These are phyloP conservation scores for Buathra laborator DNA, from an alignment of 2,888 invertebrate species.

Conservation along the genomic window DNA sequence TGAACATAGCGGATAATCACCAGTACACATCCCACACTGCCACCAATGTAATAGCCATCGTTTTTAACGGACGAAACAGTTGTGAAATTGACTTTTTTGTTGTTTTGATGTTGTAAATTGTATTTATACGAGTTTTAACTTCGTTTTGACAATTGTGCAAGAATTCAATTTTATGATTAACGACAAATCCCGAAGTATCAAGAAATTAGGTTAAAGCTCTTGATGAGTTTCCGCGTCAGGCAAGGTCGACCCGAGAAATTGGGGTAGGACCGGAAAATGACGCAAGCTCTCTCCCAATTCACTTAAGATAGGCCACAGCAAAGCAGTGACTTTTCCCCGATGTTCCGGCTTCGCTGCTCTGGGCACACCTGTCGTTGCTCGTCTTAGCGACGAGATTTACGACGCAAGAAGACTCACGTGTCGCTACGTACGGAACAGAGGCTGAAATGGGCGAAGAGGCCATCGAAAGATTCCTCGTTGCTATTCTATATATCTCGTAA, in stretches of 20 bases:
- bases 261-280: constrained; percentile 13
- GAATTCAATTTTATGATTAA: no score
- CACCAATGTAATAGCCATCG: not conserved
- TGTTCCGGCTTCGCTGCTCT: constrained; percentile 17
- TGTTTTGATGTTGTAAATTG: no score
- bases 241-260: not conserved
- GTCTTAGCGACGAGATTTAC: constrained; percentile 38
- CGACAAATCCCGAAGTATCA: no score
- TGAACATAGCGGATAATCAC: not conserved
- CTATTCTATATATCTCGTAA: not conserved
- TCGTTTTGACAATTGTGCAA: not conserved
- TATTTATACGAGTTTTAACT: not conserved
- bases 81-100: not conserved
- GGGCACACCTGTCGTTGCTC: constrained; percentile 56
- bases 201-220: not conserved
- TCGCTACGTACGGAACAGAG: not conserved
- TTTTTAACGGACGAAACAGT: not conserved
- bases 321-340: constrained; percentile 28
- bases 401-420: constrained; percentile 15
- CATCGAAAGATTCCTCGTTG: constrained; percentile 9
- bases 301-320: constrained; percentile 2
- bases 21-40: not conserved
- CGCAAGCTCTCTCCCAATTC: constrained; percentile 4
- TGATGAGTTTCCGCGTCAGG: not conserved
- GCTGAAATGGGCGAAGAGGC: constrained; percentile 18